Percentiles rank a stretch among this genome's conserved stretches.
phyloP scores from a whole-genome alignment of 2,797 vertebrate species.

The Acridotheres tristis region DNA sequence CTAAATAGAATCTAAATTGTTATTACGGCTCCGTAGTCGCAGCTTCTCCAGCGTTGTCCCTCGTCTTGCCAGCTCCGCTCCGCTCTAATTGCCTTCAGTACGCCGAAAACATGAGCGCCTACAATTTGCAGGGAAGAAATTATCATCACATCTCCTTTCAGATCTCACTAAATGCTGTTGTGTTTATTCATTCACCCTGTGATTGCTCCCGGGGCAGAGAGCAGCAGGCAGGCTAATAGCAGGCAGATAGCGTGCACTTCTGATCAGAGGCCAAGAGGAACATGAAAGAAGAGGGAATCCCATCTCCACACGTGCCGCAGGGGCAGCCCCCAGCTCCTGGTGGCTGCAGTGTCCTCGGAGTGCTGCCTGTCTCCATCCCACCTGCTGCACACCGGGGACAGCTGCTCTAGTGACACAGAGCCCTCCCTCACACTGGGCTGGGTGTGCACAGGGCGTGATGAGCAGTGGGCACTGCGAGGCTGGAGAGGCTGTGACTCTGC shows the following conservation, averaged over 20 bases:
- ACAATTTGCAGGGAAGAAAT: conserved; percentile 62
- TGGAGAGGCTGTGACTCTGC: accelerated
- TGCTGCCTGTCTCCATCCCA: not conserved
- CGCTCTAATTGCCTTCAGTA: conserved; percentile 56
- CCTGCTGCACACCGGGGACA: accelerated
- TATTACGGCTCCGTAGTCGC: conserved; percentile 28
- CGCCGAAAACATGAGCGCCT: conserved; percentile 7
- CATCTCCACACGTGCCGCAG: not conserved
- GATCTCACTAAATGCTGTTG: conserved; percentile 53
- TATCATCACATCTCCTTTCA: conserved; percentile 60
- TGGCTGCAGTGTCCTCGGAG: not conserved
- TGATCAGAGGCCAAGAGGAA: conserved; percentile 51
- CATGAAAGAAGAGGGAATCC: conserved; percentile 12
- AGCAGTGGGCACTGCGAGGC: not conserved
- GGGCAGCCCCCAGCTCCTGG: not conserved
- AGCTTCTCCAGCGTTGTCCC: not conserved
- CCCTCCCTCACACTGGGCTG: accelerated
- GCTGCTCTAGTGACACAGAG: accelerated
- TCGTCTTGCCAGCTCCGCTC: conserved; percentile 20
- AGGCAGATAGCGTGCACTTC: not conserved
- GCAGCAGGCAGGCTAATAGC: conserved; percentile 57
- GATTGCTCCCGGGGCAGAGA: conserved; percentile 55
- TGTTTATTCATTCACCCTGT: conserved; percentile 63
- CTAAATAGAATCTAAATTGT: conserved; percentile 76
- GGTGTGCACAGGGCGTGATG: not conserved